Evolutionary conservation across 2,113 vertebrate genomes (phyloP), one percentile per base, ranked within the genome.

Genomic region (Pterocles orientalis): DNA sequence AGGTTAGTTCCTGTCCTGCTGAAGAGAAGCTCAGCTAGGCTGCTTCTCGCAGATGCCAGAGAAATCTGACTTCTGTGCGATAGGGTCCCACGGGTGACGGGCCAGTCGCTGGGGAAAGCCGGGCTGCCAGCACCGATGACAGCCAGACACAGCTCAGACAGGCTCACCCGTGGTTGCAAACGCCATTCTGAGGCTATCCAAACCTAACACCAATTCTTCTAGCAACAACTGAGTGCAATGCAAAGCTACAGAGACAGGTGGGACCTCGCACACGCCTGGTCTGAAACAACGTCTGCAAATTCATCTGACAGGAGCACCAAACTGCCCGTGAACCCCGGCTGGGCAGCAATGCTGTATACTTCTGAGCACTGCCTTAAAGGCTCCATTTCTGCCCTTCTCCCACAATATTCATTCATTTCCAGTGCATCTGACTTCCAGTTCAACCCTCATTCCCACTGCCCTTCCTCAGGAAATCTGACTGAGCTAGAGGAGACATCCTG

Each of bases 131-230:
- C 57, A 17, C 20, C 4, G 10, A 6, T 14, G 15, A 9, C 77
- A 84, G 76, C 50, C 91, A 47, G 33, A n/a, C 57, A 5, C 6
- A 60, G 88, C 72, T 79, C 85, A 23, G 21, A 11, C 0, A 16
- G 39, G 31, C 70, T 68, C 34, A 80, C 0, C 0, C 10, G 53
- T 10, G n/a, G 12, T 2, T 51, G 85, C 58, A 87, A 54, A 34
- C 2, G 2, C 33, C 14, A 10, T 23, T 39, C 36, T 25, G 39
- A 61, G 73, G 70, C 65, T 31, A 84, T 51, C 72, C 82, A 82
- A 50, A 88, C 31, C 73, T 48, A 77, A 18, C 26, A 26, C 21
- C 39, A 0, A 21, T 20, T 25, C 50, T 70, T 39, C 56, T 41
- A 69, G 62, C 57, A 76, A 13, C 33, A 43, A 66, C 28, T 62